Evolutionary conservation across 2,888 invertebrate genomes (phyloP).

Genomic region (Xestobium rufovillosum): DNA sequence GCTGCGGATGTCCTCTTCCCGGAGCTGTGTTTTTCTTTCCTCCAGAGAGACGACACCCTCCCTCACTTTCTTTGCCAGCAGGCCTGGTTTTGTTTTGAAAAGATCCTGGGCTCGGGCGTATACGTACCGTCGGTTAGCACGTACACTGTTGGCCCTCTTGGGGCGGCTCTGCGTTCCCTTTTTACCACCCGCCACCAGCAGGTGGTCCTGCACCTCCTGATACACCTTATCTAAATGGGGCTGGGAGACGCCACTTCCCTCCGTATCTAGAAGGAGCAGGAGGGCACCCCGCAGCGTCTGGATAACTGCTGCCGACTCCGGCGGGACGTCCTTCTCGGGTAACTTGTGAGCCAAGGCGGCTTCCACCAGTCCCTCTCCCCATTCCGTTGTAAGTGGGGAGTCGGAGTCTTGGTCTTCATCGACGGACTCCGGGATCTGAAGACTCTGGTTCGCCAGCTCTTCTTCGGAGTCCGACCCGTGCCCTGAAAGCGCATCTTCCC

Average conservation of each 20-base stretch:
- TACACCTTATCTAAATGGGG: slow-evolving; percentile 17
- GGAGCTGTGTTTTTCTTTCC: background rate
- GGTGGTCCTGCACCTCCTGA: slow-evolving; percentile 5
- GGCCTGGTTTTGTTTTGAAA: slow-evolving; percentile 28
- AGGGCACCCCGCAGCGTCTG: slow-evolving; percentile 15
- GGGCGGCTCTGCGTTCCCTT: slow-evolving; percentile 5
- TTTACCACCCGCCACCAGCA: background rate
- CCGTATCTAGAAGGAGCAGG: slow-evolving; percentile 6
- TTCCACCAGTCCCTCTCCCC: slow-evolving; percentile 8
- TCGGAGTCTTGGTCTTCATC: background rate
- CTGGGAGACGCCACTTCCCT: slow-evolving; percentile 15
- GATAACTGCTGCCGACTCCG: slow-evolving; percentile 10
- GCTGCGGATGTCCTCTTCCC: slow-evolving; percentile 15
- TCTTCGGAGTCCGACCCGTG: slow-evolving; percentile 1
- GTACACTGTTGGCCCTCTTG: slow-evolving; percentile 10
- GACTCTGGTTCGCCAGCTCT: background rate
- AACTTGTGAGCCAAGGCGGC: slow-evolving; percentile 7
- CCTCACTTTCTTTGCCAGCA: slow-evolving; percentile 28
- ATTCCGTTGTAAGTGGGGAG: slow-evolving; percentile 8
- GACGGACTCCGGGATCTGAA: background rate
- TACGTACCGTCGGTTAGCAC: slow-evolving; percentile 20
- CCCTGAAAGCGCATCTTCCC: background rate
- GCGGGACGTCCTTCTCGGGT: slow-evolving; percentile 9
- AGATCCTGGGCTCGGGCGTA: slow-evolving; percentile 32
- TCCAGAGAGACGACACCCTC: slow-evolving; percentile 21